A percentile compares a stretch with the other conserved stretches of the same genome.
phyloP scores from a whole-genome alignment of 2,113 vertebrate species.

The Ailurus styani region DNA sequence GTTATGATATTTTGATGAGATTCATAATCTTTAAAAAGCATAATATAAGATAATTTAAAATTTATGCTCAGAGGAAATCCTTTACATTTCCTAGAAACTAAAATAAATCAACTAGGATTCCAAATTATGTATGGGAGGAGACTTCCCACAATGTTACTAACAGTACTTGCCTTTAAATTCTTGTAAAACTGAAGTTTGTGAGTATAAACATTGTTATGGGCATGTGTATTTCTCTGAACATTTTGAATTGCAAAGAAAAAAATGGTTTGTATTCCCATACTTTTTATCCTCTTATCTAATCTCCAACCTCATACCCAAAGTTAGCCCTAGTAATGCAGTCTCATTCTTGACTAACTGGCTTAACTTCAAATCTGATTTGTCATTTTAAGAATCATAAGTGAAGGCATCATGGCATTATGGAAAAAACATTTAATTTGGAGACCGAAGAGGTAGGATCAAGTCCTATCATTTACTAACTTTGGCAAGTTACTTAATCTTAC shows the following conservation, averaged over 20 bases:
- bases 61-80: conserved; percentile 65
- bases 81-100: conserved; percentile 61
- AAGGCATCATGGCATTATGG: background rate
- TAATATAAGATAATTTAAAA: conserved; percentile 59
- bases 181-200: background rate
- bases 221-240: background rate
- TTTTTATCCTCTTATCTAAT: background rate
- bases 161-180: background rate
- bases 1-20: conserved; percentile 46
- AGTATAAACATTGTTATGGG: background rate
- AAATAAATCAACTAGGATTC: conserved; percentile 42
- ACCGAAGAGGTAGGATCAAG: background rate
- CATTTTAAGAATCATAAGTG: background rate
- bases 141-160: background rate
- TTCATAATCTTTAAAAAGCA: conserved; percentile 43
- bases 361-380: conserved; percentile 9
- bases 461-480: conserved; percentile 34
- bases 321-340: background rate
- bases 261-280: background rate
- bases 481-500: background rate
- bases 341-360: background rate
- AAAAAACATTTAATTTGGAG: background rate
- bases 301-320: background rate
- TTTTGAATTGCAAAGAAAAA: background rate
- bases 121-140: background rate